phyloP scores from a whole-genome alignment of 2,797 vertebrate species.

The Epinephelus coioides region DNA sequence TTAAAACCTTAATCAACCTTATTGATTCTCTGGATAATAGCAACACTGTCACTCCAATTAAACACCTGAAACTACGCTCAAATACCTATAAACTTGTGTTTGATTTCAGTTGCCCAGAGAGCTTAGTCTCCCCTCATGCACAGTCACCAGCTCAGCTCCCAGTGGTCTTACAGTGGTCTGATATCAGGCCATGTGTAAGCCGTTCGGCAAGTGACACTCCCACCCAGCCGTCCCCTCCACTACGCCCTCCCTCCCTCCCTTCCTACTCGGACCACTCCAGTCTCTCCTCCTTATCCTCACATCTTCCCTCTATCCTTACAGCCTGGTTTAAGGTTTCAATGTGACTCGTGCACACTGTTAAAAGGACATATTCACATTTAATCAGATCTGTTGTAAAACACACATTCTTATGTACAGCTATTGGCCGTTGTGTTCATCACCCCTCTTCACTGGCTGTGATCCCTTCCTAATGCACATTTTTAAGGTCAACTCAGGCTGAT shows the following conservation, averaged over 20 bases:
- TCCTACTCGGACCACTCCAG: background rate
- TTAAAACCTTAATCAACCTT: background rate
- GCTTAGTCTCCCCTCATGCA: constrained; percentile 15
- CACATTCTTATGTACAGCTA: background rate
- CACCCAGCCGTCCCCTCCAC: background rate
- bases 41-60: background rate
- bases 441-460: background rate
- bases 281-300: constrained; percentile 15
- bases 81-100: constrained; percentile 14
- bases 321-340: background rate
- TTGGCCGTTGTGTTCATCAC: background rate
- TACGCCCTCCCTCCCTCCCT: background rate
- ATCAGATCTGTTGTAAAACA: background rate
- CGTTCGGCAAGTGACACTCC: constrained; percentile 40
- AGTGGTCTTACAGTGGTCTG: constrained; percentile 43
- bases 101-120: constrained; percentile 26
- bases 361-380: background rate
- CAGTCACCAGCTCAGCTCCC: background rate
- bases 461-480: background rate
- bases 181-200: constrained; percentile 56
- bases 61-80: background rate
- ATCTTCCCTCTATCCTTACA: background rate
- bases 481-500: background rate
- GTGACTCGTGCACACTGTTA: background rate
- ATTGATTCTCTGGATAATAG: constrained; percentile 2